These are phyloP conservation scores for Herpailurus yagouaroundi DNA, from an alignment of 2,113 vertebrate species.

Conservation along the genomic window DNA sequence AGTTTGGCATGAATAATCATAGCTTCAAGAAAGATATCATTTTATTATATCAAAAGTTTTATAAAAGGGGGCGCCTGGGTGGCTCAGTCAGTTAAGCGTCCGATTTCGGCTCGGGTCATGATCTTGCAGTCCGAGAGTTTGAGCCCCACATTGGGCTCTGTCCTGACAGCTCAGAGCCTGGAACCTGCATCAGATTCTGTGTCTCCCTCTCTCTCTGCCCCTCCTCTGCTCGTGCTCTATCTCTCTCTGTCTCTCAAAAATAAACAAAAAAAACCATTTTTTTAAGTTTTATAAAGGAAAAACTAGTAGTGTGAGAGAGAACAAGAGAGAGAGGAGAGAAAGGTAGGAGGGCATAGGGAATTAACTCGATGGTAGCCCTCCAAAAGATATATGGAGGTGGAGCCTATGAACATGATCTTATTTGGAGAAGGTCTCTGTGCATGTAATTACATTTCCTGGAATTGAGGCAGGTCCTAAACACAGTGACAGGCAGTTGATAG, in stretches of 20 bases:
- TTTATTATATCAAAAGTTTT: neutral
- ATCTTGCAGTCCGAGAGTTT: too few relatives aligned
- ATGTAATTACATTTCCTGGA: neutral
- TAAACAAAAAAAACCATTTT: too few relatives aligned
- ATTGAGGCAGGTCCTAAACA: neutral
- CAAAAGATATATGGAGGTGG: neutral
- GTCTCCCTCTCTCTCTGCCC: too few relatives aligned
- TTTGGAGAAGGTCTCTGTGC: neutral
- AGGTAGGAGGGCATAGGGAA: neutral
- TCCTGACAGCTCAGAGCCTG: too few relatives aligned
- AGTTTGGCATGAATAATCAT: conserved; percentile 4
- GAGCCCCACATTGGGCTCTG: too few relatives aligned
- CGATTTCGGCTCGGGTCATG: too few relatives aligned
- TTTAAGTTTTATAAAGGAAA: neutral
- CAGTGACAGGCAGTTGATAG: neutral
- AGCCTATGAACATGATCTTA: neutral
- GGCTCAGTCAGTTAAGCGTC: too few relatives aligned
- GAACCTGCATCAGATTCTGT: too few relatives aligned
- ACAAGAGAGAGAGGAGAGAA: neutral
- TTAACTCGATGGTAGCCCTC: neutral
- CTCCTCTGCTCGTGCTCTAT: too few relatives aligned
- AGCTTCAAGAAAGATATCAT: neutral
- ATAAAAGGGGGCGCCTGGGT: neutral
- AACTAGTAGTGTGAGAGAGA: neutral
- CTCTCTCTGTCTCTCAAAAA: too few relatives aligned